Conservation (phyloP, 2,113 vertebrate genomes). For the Nothocercus julius region DNA sequence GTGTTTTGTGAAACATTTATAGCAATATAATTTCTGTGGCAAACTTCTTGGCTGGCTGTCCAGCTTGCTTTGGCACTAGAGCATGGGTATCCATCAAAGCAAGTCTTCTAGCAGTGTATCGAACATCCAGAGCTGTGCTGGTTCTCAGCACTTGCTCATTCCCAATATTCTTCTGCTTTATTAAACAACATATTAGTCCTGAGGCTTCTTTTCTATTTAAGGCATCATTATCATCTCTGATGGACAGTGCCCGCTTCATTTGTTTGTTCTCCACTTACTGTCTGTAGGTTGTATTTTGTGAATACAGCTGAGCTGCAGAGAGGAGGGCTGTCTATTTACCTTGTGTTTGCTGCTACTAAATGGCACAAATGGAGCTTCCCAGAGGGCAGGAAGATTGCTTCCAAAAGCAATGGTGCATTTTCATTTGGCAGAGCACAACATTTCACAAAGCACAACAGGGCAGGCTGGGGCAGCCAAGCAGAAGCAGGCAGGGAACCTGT, state of each 20-base stretch:
- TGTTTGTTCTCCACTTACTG: neutral
- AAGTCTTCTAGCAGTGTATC: accelerated
- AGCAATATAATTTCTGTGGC: neutral
- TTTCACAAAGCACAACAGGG: neutral
- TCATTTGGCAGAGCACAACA: neutral
- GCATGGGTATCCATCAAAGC: neutral
- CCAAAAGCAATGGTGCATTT: neutral
- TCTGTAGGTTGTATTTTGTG: neutral
- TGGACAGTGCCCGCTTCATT: neutral
- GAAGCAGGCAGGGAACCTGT: neutral
- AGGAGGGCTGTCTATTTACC: neutral
- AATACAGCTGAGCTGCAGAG: neutral
- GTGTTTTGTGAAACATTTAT: neutral
- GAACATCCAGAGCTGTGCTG: neutral
- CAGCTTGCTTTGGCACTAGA: neutral
- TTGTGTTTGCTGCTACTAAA: neutral
- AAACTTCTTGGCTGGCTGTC: neutral
- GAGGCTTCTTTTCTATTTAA: neutral
- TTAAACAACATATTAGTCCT: neutral
- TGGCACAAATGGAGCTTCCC: neutral
- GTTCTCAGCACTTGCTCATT: neutral
- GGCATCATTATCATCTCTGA: neutral
- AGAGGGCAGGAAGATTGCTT: neutral
- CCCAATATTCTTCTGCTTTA: neutral
- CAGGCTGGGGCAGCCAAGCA: neutral